Evolutionary conservation across 2,888 invertebrate genomes (phyloP).

Genomic region (Malthinus flaveolus): DNA sequence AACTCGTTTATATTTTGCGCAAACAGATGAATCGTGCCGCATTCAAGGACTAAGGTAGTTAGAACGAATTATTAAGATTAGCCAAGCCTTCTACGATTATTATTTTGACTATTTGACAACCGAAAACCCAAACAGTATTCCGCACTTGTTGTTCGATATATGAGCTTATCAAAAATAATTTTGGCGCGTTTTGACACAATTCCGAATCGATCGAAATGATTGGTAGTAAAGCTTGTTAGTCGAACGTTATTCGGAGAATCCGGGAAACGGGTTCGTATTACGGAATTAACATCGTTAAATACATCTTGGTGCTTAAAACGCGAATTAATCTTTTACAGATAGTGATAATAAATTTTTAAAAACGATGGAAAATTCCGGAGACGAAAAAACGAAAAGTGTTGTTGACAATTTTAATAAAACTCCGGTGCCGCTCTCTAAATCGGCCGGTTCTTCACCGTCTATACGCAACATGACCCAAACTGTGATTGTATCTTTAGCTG

Average conservation of each 20-base stretch:
- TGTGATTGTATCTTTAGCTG: constrained; percentile 53
- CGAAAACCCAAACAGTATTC: constrained; percentile 39
- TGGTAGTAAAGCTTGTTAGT: not conserved
- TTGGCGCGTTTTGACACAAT: not conserved
- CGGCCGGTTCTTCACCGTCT: constrained; percentile 50
- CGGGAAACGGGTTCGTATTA: constrained; percentile 9
- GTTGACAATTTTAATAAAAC: constrained; percentile 49
- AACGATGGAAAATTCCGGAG: constrained; percentile 33
- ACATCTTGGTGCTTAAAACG: not conserved
- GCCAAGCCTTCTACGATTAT: constrained; percentile 39
- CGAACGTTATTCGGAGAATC: not conserved
- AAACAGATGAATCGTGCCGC: no score
- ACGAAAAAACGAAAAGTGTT: constrained; percentile 30
- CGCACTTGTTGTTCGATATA: not conserved
- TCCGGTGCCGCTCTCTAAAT: constrained; percentile 52
- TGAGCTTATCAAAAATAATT: not conserved
- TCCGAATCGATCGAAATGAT: constrained; percentile 1
- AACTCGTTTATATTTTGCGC: no score
- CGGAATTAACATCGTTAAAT: not conserved
- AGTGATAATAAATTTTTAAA: not conserved
- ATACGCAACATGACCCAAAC: constrained; percentile 52
- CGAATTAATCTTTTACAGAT: not conserved
- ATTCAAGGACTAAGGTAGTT: constrained; percentile 21
- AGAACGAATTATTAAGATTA: constrained; percentile 32
- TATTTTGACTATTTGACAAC: constrained; percentile 38